A percentile compares a stretch with the other conserved stretches of the same genome.
phyloP scores from a whole-genome alignment of 2,797 vertebrate genomes.

The Notoglanidium macrostoma region DNA sequence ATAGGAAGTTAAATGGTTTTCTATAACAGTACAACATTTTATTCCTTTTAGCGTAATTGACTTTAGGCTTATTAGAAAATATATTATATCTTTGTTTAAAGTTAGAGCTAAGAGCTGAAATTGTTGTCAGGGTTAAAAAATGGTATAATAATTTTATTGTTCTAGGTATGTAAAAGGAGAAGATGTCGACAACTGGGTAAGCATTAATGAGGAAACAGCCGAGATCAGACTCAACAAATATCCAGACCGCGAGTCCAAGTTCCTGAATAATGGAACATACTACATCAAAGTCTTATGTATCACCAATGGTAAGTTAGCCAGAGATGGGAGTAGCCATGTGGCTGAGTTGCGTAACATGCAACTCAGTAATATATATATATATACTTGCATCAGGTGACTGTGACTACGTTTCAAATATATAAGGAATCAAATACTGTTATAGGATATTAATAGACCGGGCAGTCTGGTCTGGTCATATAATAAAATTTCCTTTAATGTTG shows the following conservation, averaged over 20 bases:
- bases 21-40: neutral
- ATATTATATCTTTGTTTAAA: neutral
- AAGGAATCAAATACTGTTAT: too few species aligned
- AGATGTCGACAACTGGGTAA: constrained; percentile 82
- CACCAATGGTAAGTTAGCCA: constrained; percentile 75
- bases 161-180: constrained; percentile 80
- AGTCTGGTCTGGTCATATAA: too few species aligned
- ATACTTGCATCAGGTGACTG: too few species aligned
- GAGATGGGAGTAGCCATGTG: neutral
- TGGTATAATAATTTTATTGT: neutral
- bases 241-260: constrained; percentile 78
- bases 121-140: neutral
- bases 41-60: neutral
- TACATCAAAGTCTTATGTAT: constrained; percentile 81
- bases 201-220: constrained; percentile 79
- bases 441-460: too few species aligned
- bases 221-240: constrained; percentile 83
- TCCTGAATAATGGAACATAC: constrained; percentile 80
- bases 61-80: neutral
- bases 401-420: too few species aligned
- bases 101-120: neutral
- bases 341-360: neutral
- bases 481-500: too few species aligned
- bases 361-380: too few species aligned
- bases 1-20: neutral